A percentile compares a stretch with the other conserved stretches of the same genome.
Evolutionary conservation across 2,113 vertebrate genomes (phyloP).

Genomic region (Thryonomys swinderianus): DNA sequence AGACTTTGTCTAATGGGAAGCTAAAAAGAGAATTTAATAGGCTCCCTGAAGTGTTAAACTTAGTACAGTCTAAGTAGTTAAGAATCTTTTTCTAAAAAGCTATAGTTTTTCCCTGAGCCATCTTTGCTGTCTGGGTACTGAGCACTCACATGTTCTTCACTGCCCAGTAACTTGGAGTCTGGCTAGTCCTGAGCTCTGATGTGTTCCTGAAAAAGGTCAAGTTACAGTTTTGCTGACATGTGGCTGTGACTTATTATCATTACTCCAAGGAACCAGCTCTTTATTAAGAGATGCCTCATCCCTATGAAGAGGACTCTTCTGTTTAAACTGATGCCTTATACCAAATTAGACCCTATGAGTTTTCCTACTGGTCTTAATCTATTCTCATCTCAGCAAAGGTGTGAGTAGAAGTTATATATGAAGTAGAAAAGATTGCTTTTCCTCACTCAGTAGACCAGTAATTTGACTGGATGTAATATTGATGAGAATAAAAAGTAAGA

Average conservation of each 20-base stretch:
- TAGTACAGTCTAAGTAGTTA: neutral
- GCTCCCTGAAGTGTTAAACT: neutral
- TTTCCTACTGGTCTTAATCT: neutral
- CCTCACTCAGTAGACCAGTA: neutral
- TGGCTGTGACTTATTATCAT: neutral
- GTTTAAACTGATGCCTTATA: neutral
- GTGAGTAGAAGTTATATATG: neutral
- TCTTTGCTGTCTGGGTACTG: neutral
- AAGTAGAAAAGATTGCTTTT: neutral
- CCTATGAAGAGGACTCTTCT: neutral
- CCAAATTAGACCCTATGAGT: slow-evolving; percentile 30
- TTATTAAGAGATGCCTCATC: slow-evolving; percentile 37
- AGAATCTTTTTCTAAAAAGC: neutral
- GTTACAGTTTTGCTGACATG: neutral
- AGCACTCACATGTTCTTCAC: neutral
- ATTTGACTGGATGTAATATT: neutral
- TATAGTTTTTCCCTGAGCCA: neutral
- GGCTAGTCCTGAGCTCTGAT: neutral
- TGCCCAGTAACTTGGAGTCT: neutral
- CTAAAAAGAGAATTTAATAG: slow-evolving; percentile 3
- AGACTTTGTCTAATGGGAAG: neutral
- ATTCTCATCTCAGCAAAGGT: neutral
- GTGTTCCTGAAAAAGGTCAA: neutral
- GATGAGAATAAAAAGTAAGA: neutral
- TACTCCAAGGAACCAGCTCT: slow-evolving; percentile 33